Conservation (phyloP, 2,888 invertebrate species). For the Glaucopsyche alexis region DNA sequence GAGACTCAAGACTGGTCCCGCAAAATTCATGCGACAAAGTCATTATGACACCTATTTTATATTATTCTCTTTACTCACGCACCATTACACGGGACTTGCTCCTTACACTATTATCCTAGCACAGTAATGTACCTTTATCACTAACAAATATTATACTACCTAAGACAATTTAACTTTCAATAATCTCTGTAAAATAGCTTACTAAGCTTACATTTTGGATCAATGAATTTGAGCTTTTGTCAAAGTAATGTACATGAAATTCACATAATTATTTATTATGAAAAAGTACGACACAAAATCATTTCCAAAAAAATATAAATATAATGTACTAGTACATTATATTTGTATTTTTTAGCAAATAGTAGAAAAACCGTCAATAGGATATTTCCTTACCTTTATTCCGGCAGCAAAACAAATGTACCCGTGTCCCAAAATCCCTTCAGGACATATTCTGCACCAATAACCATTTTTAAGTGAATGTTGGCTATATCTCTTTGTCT, state of each 20-base stretch:
- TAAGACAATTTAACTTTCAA: not conserved
- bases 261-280: too few relatives aligned
- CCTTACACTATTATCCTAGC: not conserved
- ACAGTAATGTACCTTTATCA: not conserved
- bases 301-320: not conserved
- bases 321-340: not conserved
- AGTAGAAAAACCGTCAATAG: not conserved
- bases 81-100: slow-evolving; percentile 9
- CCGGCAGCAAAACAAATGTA: slow-evolving; percentile 3
- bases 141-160: not conserved
- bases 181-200: not conserved
- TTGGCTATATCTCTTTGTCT: slow-evolving; percentile 26
- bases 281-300: not conserved
- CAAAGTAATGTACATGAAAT: too few relatives aligned
- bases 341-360: too few relatives aligned
- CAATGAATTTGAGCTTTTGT: too few relatives aligned
- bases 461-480: slow-evolving; percentile 29
- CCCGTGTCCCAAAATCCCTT: slow-evolving; percentile 19
- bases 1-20: not conserved
- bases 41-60: slow-evolving; percentile 13
- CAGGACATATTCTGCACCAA: slow-evolving; percentile 28
- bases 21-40: slow-evolving; percentile 2
- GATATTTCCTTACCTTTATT: slow-evolving; percentile 25
- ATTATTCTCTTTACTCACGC: slow-evolving; percentile 14
- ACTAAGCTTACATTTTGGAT: not conserved